Percentiles rank a stretch among this genome's conserved stretches.
These are phyloP conservation scores for Yoshiicerus persimilis DNA, from an alignment of 1,140 invertebrate genomes.

Conservation along the genomic window DNA sequence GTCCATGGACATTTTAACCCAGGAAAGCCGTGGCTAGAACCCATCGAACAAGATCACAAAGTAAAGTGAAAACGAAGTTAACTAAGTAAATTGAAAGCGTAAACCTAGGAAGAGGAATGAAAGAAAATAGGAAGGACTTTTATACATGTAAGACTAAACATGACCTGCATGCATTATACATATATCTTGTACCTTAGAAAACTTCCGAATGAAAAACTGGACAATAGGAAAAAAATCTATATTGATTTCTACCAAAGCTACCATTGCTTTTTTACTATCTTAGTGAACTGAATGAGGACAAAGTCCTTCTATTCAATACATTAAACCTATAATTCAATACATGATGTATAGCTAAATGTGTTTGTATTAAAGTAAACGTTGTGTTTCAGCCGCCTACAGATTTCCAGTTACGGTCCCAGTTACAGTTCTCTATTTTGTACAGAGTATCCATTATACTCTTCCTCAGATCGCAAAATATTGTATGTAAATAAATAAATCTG, in stretches of 20 bases:
- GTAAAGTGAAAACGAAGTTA: conserved; percentile 8
- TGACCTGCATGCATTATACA: too few species aligned
- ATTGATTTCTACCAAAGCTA: neutral
- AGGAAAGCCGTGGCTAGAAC: neutral
- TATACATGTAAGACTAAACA: too few species aligned
- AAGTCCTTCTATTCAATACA: too few species aligned
- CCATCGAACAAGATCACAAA: neutral
- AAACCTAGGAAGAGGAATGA: neutral
- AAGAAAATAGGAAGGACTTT: neutral
- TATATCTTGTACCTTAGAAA: neutral
- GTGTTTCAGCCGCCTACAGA: neutral
- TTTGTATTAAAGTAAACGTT: neutral
- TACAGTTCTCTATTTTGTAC: neutral
- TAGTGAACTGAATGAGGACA: neutral
- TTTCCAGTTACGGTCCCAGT: neutral
- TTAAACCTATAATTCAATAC: neutral
- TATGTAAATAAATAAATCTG: neutral
- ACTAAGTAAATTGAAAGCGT: conserved; percentile 13
- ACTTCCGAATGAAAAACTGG: neutral
- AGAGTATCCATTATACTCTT: neutral
- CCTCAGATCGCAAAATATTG: neutral
- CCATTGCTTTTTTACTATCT: neutral
- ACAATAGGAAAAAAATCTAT: conserved; percentile 8
- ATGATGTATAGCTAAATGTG: neutral
- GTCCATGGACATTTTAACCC: neutral